Evolutionary conservation across 2,888 invertebrate genomes (phyloP).

Genomic region (Andrena fulva): DNA sequence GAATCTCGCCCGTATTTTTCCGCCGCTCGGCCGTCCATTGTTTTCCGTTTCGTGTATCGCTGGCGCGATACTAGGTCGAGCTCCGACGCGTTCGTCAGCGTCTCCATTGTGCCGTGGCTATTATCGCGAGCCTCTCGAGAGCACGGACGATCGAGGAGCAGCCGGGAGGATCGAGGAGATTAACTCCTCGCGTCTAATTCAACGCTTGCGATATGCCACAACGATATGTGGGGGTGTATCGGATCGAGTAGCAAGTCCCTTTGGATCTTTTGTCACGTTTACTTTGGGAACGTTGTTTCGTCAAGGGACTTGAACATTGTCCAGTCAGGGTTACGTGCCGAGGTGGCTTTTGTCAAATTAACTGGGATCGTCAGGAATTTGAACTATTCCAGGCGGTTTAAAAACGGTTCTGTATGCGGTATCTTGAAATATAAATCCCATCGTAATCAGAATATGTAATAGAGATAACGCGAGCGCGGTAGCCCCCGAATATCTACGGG

Average conservation of each 20-base stretch:
- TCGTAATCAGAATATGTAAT: too few relatives aligned
- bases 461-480: too few relatives aligned
- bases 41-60: slow-evolving; percentile 18
- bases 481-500: too few relatives aligned
- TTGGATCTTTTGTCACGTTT: background rate
- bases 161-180: slow-evolving; percentile 46
- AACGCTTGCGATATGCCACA: slow-evolving; percentile 46
- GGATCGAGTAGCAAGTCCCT: slow-evolving; percentile 26
- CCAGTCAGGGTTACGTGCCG: background rate
- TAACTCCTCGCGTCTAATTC: slow-evolving; percentile 47
- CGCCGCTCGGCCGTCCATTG: slow-evolving; percentile 48
- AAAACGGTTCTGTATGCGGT: too few relatives aligned
- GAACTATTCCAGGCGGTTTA: too few relatives aligned
- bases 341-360: background rate
- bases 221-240: slow-evolving; percentile 32
- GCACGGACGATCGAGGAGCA: slow-evolving; percentile 33
- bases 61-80: background rate
- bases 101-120: slow-evolving; percentile 35
- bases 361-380: too few relatives aligned
- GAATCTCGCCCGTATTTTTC: slow-evolving; percentile 41
- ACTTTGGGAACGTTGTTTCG: background rate
- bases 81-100: slow-evolving; percentile 26
- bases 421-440: too few relatives aligned
- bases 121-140: slow-evolving; percentile 41
- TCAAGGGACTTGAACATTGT: background rate